These are phyloP conservation scores for Asteroscopus sphinx DNA, from an alignment of 2,888 invertebrate genomes.

Conservation along the genomic window DNA sequence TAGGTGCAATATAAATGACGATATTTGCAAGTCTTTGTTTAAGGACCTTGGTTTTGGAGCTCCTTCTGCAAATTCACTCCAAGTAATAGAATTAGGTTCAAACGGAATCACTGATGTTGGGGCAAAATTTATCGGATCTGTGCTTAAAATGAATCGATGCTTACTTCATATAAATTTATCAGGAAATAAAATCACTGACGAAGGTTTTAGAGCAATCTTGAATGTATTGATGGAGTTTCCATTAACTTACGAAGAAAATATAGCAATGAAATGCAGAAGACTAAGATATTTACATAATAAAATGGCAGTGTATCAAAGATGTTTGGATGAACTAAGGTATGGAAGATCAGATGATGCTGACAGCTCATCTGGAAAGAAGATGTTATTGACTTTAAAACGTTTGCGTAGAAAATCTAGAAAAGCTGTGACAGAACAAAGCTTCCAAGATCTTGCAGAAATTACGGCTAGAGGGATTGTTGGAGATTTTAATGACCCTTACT, in stretches of 20 bases:
- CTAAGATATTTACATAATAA: constrained; percentile 55
- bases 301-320: constrained; percentile 50
- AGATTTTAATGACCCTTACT: constrained; percentile 62
- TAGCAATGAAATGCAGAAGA: constrained; percentile 44
- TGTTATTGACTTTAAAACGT: background rate
- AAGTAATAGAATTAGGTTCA: constrained; percentile 66
- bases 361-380: background rate
- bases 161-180: constrained; percentile 72
- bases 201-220: constrained; percentile 66
- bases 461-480: constrained; percentile 57
- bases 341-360: background rate
- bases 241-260: constrained; percentile 60
- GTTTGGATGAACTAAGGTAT: constrained; percentile 48
- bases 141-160: constrained; percentile 68
- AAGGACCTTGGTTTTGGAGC: constrained; percentile 52
- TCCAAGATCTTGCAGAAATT: constrained; percentile 38
- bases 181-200: constrained; percentile 69
- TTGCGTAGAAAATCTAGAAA: background rate
- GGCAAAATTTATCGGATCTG: constrained; percentile 61
- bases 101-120: constrained; percentile 71
- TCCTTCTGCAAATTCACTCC: constrained; percentile 56
- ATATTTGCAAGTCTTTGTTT: constrained; percentile 62
- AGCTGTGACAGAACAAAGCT: background rate
- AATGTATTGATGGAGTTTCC: constrained; percentile 64
- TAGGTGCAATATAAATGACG: constrained; percentile 68